Percentiles rank a stretch among this genome's conserved stretches.
Conservation (phyloP, 1,140 invertebrate species). For the Aleiodes sp. region DNA sequence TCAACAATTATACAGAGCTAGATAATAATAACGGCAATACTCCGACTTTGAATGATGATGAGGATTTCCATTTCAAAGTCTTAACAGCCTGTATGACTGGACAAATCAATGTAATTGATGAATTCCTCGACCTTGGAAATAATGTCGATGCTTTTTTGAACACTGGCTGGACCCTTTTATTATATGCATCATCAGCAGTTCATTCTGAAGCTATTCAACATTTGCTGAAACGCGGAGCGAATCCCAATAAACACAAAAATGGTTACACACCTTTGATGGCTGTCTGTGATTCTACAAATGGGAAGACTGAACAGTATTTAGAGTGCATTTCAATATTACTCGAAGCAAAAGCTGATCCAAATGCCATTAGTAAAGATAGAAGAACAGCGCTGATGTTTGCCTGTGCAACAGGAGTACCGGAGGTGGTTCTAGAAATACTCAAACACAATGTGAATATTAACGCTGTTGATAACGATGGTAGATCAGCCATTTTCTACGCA, state of each 20-base stretch:
- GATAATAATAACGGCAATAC: neutral
- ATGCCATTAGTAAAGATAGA: slow-evolving; percentile 48
- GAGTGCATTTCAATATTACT: slow-evolving; percentile 51
- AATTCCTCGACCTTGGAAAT: no score
- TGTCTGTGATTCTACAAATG: slow-evolving; percentile 45
- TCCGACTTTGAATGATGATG: neutral
- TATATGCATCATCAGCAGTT: slow-evolving; percentile 52
- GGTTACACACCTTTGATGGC: slow-evolving; percentile 68
- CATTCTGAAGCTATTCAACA: slow-evolving; percentile 47
- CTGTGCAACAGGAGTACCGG: slow-evolving; percentile 55
- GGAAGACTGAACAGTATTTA: slow-evolving; percentile 38
- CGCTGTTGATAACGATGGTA: slow-evolving; percentile 65
- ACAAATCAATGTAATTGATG: neutral
- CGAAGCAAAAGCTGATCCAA: slow-evolving; percentile 48
- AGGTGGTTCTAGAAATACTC: slow-evolving; percentile 63
- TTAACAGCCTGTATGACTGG: neutral
- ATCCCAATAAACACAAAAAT: slow-evolving; percentile 63
- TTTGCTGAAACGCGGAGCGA: slow-evolving; percentile 51
- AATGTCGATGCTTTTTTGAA: neutral
- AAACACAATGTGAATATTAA: slow-evolving; percentile 64
- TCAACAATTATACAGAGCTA: no score
- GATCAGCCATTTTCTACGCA: slow-evolving; percentile 69
- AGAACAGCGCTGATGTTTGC: slow-evolving; percentile 69
- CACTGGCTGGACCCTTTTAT: slow-evolving; percentile 53
- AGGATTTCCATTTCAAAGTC: neutral